phyloP scores from a whole-genome alignment of 2,113 vertebrate genomes.

The Corythornis cristatus region DNA sequence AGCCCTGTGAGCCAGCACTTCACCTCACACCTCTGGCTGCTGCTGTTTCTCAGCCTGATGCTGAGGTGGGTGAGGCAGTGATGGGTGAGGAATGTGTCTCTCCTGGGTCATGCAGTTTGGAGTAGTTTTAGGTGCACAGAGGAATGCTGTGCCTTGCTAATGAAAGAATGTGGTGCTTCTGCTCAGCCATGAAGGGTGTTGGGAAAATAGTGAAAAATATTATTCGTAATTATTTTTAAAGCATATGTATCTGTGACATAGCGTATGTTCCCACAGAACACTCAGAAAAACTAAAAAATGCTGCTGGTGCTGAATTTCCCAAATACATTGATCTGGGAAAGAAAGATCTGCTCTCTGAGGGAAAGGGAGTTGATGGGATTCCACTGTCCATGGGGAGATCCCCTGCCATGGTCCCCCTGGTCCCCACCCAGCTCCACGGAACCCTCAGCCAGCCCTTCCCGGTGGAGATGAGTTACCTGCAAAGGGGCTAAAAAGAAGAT shows the following conservation, averaged over 20 bases:
- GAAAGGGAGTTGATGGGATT: neutral
- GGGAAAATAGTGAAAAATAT: neutral
- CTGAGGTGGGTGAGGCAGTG: neutral
- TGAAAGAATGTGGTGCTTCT: neutral
- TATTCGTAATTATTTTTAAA: neutral
- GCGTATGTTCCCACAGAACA: neutral
- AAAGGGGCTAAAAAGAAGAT: rapidly evolving
- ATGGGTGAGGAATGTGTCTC: neutral
- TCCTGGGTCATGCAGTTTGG: neutral
- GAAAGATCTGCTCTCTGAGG: neutral
- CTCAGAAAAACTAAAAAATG: neutral
- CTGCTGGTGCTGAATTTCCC: neutral
- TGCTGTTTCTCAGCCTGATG: neutral
- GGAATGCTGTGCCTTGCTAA: neutral
- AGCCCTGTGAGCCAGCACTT: neutral
- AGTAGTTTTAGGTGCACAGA: neutral
- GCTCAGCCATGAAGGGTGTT: neutral
- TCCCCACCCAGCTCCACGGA: neutral
- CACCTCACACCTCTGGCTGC: too few relatives aligned
- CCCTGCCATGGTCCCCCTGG: too few relatives aligned
- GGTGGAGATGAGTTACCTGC: rapidly evolving
- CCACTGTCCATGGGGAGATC: rapidly evolving
- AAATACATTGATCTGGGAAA: neutral
- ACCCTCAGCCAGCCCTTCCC: rapidly evolving
- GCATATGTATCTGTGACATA: conserved; percentile 6